Evolutionary conservation across 1,140 invertebrate genomes (phyloP).

Genomic region (Physella acuta): DNA sequence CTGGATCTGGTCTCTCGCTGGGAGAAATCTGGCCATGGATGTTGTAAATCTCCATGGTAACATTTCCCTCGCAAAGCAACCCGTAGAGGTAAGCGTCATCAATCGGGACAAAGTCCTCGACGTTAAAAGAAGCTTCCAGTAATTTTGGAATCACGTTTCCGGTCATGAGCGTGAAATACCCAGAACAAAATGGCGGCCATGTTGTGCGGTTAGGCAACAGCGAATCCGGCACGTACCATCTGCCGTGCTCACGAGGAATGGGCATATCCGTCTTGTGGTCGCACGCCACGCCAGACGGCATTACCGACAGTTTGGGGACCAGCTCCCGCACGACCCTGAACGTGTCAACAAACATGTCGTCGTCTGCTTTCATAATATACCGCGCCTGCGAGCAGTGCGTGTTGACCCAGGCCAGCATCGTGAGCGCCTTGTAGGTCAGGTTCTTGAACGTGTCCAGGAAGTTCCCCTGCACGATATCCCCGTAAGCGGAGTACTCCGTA

Average conservation of each 20-base stretch:
- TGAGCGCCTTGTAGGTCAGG: constrained; percentile 67
- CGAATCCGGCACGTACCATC: constrained; percentile 55
- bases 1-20: constrained; percentile 11
- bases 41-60: neutral
- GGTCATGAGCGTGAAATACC: constrained; percentile 58
- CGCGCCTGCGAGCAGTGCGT: constrained; percentile 68
- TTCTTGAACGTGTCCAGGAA: constrained; percentile 45
- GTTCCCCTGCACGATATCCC: constrained; percentile 52
- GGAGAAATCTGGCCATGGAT: constrained; percentile 12
- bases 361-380: constrained; percentile 86
- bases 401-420: constrained; percentile 79
- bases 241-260: constrained; percentile 50
- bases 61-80: constrained; percentile 35
- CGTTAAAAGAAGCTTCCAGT: constrained; percentile 41
- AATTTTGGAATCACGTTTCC: constrained; percentile 50
- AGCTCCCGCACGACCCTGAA: constrained; percentile 40
- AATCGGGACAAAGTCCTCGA: constrained; percentile 45
- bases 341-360: constrained; percentile 78
- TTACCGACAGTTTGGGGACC: constrained; percentile 30
- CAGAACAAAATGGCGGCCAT: constrained; percentile 57
- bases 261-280: constrained; percentile 31
- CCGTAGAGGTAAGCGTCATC: constrained; percentile 61
- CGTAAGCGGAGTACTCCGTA: constrained; percentile 43
- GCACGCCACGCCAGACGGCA: constrained; percentile 32
- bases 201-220: constrained; percentile 45